These are phyloP conservation scores for Salarias fasciatus DNA, from an alignment of 2,797 vertebrate genomes.

Conservation along the genomic window DNA sequence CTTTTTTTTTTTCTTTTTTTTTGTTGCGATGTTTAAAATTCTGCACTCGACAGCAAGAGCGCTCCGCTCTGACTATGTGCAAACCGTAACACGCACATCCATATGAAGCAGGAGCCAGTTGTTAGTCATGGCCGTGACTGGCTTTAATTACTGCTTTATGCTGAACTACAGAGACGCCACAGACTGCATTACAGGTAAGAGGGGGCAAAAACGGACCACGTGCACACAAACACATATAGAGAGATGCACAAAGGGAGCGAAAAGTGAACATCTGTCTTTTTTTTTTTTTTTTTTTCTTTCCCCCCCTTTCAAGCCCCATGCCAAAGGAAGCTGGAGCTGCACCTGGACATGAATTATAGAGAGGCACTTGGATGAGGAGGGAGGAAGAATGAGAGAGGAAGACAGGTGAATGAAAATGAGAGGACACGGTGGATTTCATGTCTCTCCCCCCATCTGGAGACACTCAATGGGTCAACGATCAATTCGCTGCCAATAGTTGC, in stretches of 20 bases:
- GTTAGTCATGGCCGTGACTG: slow-evolving; percentile 44
- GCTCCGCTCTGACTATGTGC: slow-evolving; percentile 11
- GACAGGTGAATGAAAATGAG: slow-evolving; percentile 70
- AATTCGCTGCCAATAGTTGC: slow-evolving; percentile 51
- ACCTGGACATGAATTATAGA: slow-evolving; percentile 82
- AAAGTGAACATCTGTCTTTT: slow-evolving; percentile 75
- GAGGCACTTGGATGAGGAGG: slow-evolving; percentile 64
- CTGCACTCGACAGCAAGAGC: slow-evolving; percentile 18
- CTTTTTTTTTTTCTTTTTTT: slow-evolving; percentile 18
- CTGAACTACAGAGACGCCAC: slow-evolving; percentile 30
- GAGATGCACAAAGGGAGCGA: slow-evolving; percentile 67
- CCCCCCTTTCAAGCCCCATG: slow-evolving; percentile 60
- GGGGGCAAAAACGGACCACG: slow-evolving; percentile 22
- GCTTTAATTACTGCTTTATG: slow-evolving; percentile 52
- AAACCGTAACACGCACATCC: slow-evolving; percentile 28
- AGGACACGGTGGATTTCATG: slow-evolving; percentile 48
- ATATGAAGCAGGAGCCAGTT: slow-evolving; percentile 24
- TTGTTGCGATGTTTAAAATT: slow-evolving; percentile 8
- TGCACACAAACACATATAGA: slow-evolving; percentile 47
- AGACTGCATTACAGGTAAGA: slow-evolving; percentile 51
- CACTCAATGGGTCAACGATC: slow-evolving; percentile 61
- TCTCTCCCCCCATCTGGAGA: slow-evolving; percentile 64
- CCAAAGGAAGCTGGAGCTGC: slow-evolving; percentile 74
- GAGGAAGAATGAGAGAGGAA: slow-evolving; percentile 54
- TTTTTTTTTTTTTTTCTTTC: slow-evolving; percentile 62